Base-by-base conservation (phyloP, 2,113 vertebrate species). In the Platycercus adscitus region DNA sequence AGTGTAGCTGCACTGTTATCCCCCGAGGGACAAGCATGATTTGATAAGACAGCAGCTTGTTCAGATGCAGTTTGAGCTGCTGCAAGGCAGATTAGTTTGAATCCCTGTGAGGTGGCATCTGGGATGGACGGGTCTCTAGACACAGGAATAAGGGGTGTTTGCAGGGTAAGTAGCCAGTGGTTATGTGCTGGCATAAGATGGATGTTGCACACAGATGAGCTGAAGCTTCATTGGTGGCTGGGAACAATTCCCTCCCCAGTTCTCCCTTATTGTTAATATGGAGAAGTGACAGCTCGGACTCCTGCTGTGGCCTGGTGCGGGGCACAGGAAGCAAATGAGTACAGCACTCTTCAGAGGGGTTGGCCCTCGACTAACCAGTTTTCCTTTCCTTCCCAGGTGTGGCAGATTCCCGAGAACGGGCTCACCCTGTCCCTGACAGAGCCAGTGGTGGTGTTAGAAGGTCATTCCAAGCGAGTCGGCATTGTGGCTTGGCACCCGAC, bases 401-500 rank as follows among this genome's bases (percentile, higher is more conserved):
- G 99, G 99, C 99, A 99, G 98, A 99, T 99, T 83, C 99, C 99
- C 2, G 99, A 99, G 96, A 99, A 99, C 2, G 99, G 99, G 21
- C 98, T 99, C n/a, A 98, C 99, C n/a, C 97, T 98, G 47, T 93
- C 99, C 53, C 96, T 99, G 97, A 98, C 99, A 1, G 99, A 99
- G 88, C 99, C 99, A 0, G 99, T 99, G 92, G 99, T 99, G 28
- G 97, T 99, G 47, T 93, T 99, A 93, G 99, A 99, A 96, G 99
- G 99, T 37, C 99, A 99, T 95, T 99, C 99, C 61, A 99, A 99
- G 97, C 97, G 99, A 13, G 99, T 99, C 1, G 99, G 99, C 97
- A 99, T 99, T 17, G 98, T 99, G 89, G 98, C 99, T 72, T 99
- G 99, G 99, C 99, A 99, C 49, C 99, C 99, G 0, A 99, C 99